phyloP scores from a whole-genome alignment of 2,113 vertebrate species.

The Empidonax alnorum region DNA sequence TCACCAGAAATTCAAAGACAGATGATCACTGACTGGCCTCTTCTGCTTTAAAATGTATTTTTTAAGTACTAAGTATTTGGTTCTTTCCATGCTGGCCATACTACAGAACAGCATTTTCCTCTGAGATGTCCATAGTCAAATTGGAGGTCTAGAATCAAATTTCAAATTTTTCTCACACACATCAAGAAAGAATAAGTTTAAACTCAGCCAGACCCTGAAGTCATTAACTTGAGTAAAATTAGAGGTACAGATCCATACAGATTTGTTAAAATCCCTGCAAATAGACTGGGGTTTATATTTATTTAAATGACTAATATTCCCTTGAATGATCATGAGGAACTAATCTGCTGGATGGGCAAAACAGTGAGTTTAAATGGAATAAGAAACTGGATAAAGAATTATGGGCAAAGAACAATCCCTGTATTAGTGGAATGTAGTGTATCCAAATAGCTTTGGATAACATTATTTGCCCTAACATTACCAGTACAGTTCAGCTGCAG shows the following conservation, averaged over 20 bases:
- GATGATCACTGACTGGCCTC: background rate
- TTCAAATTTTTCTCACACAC: background rate
- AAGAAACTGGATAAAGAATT: background rate
- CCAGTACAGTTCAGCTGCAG: rapidly evolving
- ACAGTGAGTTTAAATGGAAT: background rate
- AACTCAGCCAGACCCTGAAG: background rate
- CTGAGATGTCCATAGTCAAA: background rate
- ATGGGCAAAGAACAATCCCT: background rate
- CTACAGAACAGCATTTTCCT: background rate
- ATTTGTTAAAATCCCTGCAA: background rate
- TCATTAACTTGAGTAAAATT: background rate
- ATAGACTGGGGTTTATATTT: background rate
- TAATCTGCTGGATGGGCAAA: background rate
- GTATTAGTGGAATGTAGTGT: background rate
- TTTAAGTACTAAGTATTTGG: background rate
- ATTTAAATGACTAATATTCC: background rate
- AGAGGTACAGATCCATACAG: background rate
- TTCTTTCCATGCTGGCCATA: background rate
- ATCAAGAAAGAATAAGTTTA: background rate
- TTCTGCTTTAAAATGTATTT: background rate
- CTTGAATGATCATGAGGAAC: background rate
- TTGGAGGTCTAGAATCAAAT: background rate
- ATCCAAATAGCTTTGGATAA: background rate
- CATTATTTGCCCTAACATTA: background rate
- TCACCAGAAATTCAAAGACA: background rate